Percentiles rank a stretch among this genome's conserved stretches.
phyloP scores from a whole-genome alignment of 1,140 invertebrate species.

The Octopus bimaculoides region DNA sequence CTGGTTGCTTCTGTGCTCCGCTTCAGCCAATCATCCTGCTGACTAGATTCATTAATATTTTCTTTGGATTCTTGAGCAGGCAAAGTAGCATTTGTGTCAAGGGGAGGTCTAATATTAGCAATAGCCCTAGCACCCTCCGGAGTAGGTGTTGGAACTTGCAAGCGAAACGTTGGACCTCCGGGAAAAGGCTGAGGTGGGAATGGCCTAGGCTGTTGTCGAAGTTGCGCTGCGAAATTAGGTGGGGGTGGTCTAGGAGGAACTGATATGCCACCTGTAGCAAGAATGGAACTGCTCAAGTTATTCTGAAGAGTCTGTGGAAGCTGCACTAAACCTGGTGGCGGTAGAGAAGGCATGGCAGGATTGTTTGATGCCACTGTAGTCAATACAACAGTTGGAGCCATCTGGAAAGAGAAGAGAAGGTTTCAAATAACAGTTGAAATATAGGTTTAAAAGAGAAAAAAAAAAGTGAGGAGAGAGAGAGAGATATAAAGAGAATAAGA shows the following conservation, averaged over 20 bases:
- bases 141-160: not conserved
- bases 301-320: conserved; percentile 32
- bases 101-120: not conserved
- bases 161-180: not conserved
- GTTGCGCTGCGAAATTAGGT: not conserved
- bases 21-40: not conserved
- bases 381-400: conserved; percentile 1
- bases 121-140: not conserved
- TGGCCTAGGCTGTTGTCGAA: conserved; percentile 2
- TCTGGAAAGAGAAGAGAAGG: not conserved
- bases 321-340: conserved; percentile 17
- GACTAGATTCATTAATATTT: not conserved
- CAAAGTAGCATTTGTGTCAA: not conserved
- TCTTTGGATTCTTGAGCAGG: not conserved
- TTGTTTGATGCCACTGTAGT: not conserved
- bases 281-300: conserved; percentile 18
- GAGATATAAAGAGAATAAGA: not conserved
- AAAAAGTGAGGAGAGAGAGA: not conserved
- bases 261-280: not conserved
- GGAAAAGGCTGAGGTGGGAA: not conserved
- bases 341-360: not conserved
- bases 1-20: not conserved
- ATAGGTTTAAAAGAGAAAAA: not conserved
- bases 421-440: too few relatives aligned
- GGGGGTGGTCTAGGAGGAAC: not conserved